Conservation (phyloP, 2,888 invertebrate genomes). For the Timema cristinae region DNA sequence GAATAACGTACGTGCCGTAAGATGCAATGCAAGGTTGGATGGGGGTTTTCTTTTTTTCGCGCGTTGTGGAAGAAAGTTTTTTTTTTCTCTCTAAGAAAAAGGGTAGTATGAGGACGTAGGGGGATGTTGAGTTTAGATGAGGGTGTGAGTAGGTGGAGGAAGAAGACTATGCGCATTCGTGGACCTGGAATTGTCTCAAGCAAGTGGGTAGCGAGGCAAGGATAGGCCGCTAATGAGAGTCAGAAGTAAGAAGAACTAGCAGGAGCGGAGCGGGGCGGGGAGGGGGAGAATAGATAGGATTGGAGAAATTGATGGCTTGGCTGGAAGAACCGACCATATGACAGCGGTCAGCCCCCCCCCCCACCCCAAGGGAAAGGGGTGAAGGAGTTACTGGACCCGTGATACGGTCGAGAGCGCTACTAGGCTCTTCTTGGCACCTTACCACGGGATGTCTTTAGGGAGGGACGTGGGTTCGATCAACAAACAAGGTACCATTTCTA, state of each 20-base stretch:
- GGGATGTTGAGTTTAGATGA: not conserved
- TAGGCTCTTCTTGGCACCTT: no score
- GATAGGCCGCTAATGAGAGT: constrained; percentile 16
- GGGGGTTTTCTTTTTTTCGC: no score
- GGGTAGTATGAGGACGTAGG: no score
- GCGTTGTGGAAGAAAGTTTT: not conserved
- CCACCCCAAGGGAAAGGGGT: no score
- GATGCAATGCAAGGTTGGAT: constrained; percentile 3
- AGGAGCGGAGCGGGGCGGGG: not conserved
- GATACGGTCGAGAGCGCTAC: no score
- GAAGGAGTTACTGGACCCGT: no score
- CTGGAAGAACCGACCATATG: not conserved
- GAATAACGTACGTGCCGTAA: constrained; percentile 12
- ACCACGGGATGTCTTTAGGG: no score
- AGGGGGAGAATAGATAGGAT: not conserved
- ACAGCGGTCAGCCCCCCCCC: not conserved
- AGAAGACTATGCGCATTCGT: constrained; percentile 6
- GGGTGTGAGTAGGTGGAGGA: not conserved
- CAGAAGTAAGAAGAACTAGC: not conserved
- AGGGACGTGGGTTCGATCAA: no score
- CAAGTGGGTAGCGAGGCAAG: not conserved
- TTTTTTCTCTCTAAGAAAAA: not conserved
- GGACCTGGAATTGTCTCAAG: constrained; percentile 15
- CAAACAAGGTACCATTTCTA: no score
- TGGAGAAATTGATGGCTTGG: constrained; percentile 1